phyloP scores from a whole-genome alignment of 2,888 invertebrate genomes.

The Papilio elwesi region DNA sequence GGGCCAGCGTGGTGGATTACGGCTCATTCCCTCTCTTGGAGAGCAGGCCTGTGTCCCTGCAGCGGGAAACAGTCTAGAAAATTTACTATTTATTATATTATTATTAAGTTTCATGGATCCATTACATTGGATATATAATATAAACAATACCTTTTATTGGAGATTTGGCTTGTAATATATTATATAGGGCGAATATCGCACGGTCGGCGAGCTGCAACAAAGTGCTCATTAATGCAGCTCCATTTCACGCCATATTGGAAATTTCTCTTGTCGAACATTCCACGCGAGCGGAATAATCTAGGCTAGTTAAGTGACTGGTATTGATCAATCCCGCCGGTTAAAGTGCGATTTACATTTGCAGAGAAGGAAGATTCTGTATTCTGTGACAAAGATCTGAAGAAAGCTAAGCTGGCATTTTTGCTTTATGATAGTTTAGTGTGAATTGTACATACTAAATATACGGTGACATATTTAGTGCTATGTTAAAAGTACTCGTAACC shows the following conservation, averaged over 20 bases:
- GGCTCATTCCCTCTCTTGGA: too few species aligned
- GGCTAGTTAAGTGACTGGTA: slow-evolving; percentile 22
- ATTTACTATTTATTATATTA: too few species aligned
- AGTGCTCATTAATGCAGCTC: slow-evolving; percentile 23
- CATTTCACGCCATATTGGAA: slow-evolving; percentile 27
- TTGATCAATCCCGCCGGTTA: slow-evolving; percentile 18
- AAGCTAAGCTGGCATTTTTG: too few species aligned
- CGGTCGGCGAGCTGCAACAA: slow-evolving; percentile 22
- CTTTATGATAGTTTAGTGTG: too few species aligned
- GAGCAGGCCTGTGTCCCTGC: too few species aligned
- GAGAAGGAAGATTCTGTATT: neutral
- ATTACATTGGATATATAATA: neutral
- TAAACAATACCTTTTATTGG: neutral
- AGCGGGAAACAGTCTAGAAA: too few species aligned
- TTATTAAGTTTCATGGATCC: too few species aligned
- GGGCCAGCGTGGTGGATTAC: too few species aligned
- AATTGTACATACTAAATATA: too few species aligned
- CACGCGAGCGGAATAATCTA: slow-evolving; percentile 25
- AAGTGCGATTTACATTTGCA: slow-evolving; percentile 9
- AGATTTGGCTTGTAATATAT: neutral
- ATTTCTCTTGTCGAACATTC: slow-evolving; percentile 24
- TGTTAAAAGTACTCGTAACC: too few species aligned
- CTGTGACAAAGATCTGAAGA: too few species aligned
- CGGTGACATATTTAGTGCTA: too few species aligned
- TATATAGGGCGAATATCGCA: neutral